Conservation (phyloP, 30 jellyfish, hydroid and myxozoan species). For the Rhopilema esculentum region DNA sequence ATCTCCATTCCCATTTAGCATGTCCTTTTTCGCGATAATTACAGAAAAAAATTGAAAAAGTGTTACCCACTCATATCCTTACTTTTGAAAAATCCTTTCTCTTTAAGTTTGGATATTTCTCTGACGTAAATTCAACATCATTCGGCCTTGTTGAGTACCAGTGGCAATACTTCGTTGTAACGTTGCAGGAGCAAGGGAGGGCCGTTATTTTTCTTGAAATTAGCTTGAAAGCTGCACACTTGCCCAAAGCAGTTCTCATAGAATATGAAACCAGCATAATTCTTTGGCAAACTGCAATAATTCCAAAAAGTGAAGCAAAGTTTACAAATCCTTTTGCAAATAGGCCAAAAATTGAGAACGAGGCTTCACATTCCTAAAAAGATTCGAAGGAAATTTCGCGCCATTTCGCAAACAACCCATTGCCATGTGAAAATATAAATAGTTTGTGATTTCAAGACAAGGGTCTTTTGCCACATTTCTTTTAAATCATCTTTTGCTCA, state of each 20-base stretch:
- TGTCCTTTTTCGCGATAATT: no score
- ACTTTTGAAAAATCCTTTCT: conserved; percentile 55
- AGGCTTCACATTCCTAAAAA: not conserved
- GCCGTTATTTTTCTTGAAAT: not conserved
- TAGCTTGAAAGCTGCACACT: not conserved
- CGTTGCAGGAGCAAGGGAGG: not conserved
- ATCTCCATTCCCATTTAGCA: no score
- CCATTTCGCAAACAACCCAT: not conserved
- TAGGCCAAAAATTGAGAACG: not conserved
- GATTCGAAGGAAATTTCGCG: not conserved
- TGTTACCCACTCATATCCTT: not conserved
- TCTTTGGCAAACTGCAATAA: not conserved
- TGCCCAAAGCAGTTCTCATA: not conserved
- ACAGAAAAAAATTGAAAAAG: not conserved
- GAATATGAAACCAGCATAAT: not conserved
- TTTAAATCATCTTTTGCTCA: no score
- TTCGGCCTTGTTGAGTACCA: conserved; percentile 1
- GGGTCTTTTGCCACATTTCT: no score
- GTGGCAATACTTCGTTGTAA: not conserved
- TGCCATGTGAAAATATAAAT: no score
- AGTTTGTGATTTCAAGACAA: no score
- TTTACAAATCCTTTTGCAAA: no score
- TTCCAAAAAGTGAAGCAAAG: no score
- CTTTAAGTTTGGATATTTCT: conserved; percentile 27
- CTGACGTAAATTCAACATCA: conserved; percentile 31